Percentiles rank a stretch among this genome's conserved stretches.
Conservation (phyloP, 2,113 vertebrate species). For the Columbina picui region DNA sequence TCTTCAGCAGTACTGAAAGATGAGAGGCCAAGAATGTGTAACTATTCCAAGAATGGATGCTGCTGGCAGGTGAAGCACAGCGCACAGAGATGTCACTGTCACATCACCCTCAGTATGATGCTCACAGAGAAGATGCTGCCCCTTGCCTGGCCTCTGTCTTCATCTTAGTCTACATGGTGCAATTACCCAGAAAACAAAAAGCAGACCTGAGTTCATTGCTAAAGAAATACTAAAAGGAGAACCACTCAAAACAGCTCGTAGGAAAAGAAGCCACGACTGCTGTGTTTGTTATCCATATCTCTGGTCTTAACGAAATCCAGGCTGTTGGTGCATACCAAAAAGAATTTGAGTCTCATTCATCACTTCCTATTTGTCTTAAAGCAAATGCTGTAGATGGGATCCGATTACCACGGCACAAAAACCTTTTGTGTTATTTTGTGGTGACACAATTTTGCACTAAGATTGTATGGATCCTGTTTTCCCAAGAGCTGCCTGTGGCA, state of each 20-base stretch:
- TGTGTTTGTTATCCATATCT: not conserved
- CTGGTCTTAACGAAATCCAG: not conserved
- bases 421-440: not conserved
- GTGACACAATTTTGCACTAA: constrained; percentile 32
- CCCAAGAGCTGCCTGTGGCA: constrained; percentile 31
- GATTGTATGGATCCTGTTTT: constrained; percentile 31
- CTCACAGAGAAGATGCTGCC: not conserved
- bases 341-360: constrained; percentile 42
- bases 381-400: constrained; percentile 17
- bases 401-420: constrained; percentile 13
- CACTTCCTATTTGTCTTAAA: constrained; percentile 56
- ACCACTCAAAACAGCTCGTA: not conserved
- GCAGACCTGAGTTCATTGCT: not conserved
- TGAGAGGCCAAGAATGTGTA: not conserved
- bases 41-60: not conserved
- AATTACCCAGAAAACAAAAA: not conserved
- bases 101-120: not conserved
- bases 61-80: fast-evolving
- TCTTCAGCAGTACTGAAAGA: not conserved
- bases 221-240: constrained; percentile 4
- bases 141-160: not conserved
- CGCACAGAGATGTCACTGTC: not conserved
- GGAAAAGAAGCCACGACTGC: not conserved
- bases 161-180: not conserved
- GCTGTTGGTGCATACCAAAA: constrained; percentile 26